Conservation (phyloP, 2,797 vertebrate species). For the Scolopax bukidnonensis region DNA sequence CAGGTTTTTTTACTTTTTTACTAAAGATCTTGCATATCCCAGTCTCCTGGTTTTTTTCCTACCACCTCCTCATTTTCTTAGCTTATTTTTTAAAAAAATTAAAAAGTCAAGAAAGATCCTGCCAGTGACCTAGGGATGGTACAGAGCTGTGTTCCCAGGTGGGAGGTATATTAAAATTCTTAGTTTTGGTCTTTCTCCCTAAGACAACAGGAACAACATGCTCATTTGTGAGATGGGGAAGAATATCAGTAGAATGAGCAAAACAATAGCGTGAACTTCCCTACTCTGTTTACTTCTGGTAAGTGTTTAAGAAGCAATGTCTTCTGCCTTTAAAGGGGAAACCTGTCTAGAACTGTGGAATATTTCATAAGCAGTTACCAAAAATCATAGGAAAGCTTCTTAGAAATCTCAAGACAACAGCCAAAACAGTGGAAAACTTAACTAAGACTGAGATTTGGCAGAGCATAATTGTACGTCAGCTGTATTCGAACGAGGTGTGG, state of each 20-base stretch:
- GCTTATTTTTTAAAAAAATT: neutral
- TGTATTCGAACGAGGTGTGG: neutral
- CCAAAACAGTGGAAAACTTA: neutral
- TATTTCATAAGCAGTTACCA: slow-evolving; percentile 4
- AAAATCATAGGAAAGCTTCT: neutral
- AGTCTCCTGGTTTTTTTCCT: neutral
- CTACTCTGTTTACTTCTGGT: slow-evolving; percentile 63
- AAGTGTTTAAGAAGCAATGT: slow-evolving; percentile 60
- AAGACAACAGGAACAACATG: slow-evolving; percentile 64
- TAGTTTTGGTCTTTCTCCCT: slow-evolving; percentile 65
- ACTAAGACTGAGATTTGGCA: neutral
- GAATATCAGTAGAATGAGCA: slow-evolving; percentile 64
- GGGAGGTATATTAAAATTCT: slow-evolving; percentile 42
- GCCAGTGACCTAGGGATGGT: neutral
- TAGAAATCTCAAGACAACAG: neutral
- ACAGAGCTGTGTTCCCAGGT: slow-evolving; percentile 43
- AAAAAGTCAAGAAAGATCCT: neutral
- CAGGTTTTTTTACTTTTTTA: neutral
- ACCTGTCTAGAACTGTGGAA: slow-evolving; percentile 1
- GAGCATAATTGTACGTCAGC: neutral
- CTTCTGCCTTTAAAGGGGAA: slow-evolving; percentile 69
- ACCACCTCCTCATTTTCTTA: neutral
- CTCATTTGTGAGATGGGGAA: slow-evolving; percentile 67
- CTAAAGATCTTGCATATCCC: neutral
- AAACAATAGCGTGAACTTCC: slow-evolving; percentile 64